Base-by-base conservation (phyloP, 1,140 invertebrate species). In the Drosophila asahinai region DNA sequence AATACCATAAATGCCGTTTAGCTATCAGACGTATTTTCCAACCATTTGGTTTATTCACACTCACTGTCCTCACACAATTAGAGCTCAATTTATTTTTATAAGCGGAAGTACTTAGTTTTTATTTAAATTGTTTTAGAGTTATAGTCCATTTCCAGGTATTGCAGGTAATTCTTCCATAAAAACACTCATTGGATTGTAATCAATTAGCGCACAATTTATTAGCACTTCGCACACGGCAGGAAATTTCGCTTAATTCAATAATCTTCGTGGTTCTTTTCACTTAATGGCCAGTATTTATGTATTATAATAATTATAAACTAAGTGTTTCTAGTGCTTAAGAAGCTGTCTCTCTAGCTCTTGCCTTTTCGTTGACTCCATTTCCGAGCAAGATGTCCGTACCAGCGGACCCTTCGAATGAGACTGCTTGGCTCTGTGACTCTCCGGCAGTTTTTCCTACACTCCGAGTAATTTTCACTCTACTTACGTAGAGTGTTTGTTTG, bases 401-500 rank as follows among this genome's bases (percentile, higher is more conserved):
- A 19, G 5, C 4, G 52, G 52, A 38, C 33, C 33, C 33, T 38
- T 15, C 14, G 2, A 22, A 8, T 11, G 14, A 38, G 52, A 55
- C 52, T 55, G 19, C 7, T 22, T 22, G 17, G 19, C 14, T 15
- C 22, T 8, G 30, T 9, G 14, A 55, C 19, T 55, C 12, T 36
- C 33, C 3, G 4, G 19, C 54, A n/a, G 33, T 57, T 57, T 40
- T 7, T 15, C 54, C 19, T n/a, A 11, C 5, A 14, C 9, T 15
- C 12, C 14, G 2, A 25, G 54, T 40, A 11, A 22, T 9, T 57
- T 47, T 36, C 19, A 19, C 47, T 54, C 14, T 36, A 30, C 36
- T 45, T 15, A 36, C 33, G 51, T 57, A 38, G 14, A 17, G 33
- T 75, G 42, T 75, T 75, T 75, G 40, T 9, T 14, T 33, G 42